phyloP scores from a whole-genome alignment of 2,113 vertebrate species.

The Chinchilla lanigera region DNA sequence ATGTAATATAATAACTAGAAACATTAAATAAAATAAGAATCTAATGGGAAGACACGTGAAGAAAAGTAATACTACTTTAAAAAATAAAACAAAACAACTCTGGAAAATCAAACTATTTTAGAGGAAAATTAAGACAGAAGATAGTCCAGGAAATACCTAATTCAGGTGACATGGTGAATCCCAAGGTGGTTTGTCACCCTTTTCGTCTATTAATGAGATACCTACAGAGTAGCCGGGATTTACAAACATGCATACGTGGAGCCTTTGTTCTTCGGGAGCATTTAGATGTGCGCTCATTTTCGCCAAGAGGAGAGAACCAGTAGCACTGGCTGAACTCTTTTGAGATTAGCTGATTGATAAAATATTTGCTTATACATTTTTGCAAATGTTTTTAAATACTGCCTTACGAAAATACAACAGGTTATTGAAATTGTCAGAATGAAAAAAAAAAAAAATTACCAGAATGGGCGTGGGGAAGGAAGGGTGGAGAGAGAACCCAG shows the following conservation, averaged over 20 bases:
- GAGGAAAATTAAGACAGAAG: constrained; percentile 12
- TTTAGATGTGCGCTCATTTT: not conserved
- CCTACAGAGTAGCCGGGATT: not conserved
- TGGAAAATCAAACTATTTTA: not conserved
- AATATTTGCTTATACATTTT: not conserved
- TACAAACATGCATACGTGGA: not conserved
- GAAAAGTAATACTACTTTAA: not conserved
- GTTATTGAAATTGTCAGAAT: constrained; percentile 17
- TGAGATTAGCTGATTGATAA: not conserved
- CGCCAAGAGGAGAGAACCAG: not conserved
- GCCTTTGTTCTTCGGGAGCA: not conserved
- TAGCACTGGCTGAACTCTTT: not conserved
- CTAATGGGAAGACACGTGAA: not conserved
- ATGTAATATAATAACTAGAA: too few relatives aligned
- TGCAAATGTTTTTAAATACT: not conserved
- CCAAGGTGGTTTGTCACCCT: not conserved
- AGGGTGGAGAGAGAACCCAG: not conserved
- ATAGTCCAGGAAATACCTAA: not conserved
- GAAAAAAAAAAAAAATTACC: not conserved
- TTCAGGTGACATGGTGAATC: not conserved
- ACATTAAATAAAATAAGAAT: not conserved
- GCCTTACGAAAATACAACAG: not conserved
- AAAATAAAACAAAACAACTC: not conserved
- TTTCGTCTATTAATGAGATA: not conserved
- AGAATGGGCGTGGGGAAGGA: not conserved